Evolutionary conservation across 37 sponge, comb jelly and placozoan species (phyloP).

Genomic region (Geodia barretti): DNA sequence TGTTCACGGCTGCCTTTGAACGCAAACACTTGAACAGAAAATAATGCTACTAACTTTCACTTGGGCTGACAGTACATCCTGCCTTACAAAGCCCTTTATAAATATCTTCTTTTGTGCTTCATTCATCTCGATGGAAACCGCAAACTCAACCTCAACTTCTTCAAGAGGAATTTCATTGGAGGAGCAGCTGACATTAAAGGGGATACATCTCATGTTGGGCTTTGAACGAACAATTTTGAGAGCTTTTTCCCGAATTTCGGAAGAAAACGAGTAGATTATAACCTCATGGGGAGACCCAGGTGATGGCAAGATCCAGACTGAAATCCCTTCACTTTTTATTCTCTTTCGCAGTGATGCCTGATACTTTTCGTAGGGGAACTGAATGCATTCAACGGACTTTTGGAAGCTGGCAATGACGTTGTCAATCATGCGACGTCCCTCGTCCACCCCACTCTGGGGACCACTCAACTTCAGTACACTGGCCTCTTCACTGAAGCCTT

Average conservation of each 20-base stretch:
- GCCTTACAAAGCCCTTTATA: not conserved
- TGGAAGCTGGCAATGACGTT: not conserved
- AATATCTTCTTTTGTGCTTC: not conserved
- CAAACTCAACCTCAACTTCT: not conserved
- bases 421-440: conserved; percentile 7
- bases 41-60: not conserved
- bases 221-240: not conserved
- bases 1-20: conserved; percentile 2
- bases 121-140: not conserved
- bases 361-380: not conserved
- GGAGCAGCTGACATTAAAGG: not conserved
- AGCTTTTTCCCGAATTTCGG: not conserved
- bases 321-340: not conserved
- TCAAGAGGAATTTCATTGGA: not conserved
- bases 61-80: conserved; percentile 9
- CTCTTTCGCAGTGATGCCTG: not conserved
- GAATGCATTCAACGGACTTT: not conserved
- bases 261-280: conserved; percentile 2
- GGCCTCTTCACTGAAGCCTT: conserved; percentile 6
- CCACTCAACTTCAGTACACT: conserved; percentile 15
- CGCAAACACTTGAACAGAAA: not conserved
- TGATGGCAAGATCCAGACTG: not conserved
- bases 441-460: not conserved
- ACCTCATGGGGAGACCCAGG: not conserved
- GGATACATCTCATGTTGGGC: not conserved